Evolutionary conservation across 1,140 invertebrate species (phyloP).

Genomic region (Brachionus rubens): DNA sequence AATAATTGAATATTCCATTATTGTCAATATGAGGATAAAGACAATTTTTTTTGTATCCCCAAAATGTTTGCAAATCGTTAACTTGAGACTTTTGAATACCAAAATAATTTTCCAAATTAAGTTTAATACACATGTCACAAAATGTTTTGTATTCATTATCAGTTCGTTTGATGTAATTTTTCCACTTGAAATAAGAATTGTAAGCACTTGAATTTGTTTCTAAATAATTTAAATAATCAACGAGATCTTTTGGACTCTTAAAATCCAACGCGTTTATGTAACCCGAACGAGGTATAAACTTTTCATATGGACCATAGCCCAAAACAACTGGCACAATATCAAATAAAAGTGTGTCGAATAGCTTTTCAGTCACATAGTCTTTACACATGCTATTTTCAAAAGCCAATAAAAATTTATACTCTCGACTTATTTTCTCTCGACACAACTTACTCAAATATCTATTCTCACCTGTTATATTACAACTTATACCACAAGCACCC

Average conservation of each 20-base stretch:
- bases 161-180: neutral
- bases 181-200: conserved; percentile 28
- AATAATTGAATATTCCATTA: neutral
- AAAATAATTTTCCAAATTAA: conserved; percentile 20
- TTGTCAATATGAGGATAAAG: neutral
- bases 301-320: conserved; percentile 18
- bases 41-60: conserved; percentile 30
- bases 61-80: conserved; percentile 13
- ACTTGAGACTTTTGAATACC: neutral
- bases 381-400: conserved; percentile 53
- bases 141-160: conserved; percentile 14
- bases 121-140: conserved; percentile 41
- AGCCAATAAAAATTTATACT: conserved; percentile 53
- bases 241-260: conserved; percentile 46
- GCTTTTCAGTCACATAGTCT: conserved; percentile 53
- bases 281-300: conserved; percentile 10
- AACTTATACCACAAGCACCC: conserved; percentile 48
- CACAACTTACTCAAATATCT: conserved; percentile 22
- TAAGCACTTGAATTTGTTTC: conserved; percentile 16
- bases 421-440: conserved; percentile 39
- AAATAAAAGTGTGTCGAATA: conserved; percentile 49
- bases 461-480: neutral
- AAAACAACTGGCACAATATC: conserved; percentile 29
- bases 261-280: conserved; percentile 48
- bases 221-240: conserved; percentile 47